Evolutionary conservation across 2,113 vertebrate genomes (phyloP).

Genomic region (Geothlypis trichas): DNA sequence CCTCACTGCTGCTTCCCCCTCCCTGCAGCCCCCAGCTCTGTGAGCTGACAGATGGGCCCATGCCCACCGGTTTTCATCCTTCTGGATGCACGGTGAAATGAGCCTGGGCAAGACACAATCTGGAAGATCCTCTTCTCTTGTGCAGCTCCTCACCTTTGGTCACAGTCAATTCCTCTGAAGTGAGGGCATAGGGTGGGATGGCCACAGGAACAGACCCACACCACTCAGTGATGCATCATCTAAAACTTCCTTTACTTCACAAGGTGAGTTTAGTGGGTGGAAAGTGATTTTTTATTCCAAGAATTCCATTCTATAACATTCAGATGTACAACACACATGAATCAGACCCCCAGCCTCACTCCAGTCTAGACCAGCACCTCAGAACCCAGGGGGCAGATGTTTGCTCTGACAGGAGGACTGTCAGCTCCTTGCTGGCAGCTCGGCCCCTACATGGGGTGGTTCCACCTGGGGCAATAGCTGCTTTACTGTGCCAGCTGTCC

Average conservation of each 20-base stretch:
- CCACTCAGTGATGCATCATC: accelerated
- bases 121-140: background rate
- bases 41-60: background rate
- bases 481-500: background rate
- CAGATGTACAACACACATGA: accelerated
- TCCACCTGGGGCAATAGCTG: background rate
- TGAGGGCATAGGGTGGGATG: background rate
- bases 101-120: background rate
- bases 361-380: background rate
- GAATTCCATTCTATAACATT: background rate
- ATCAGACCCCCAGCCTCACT: background rate
- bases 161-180: accelerated
- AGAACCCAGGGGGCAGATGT: accelerated
- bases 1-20: background rate
- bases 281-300: background rate
- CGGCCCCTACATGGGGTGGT: accelerated
- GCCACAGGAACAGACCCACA: background rate
- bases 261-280: background rate
- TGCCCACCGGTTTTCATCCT: background rate
- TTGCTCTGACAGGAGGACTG: background rate
- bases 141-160: background rate
- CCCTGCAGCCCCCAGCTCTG: background rate
- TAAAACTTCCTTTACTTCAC: background rate
- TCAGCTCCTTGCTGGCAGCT: background rate
- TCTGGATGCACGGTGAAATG: accelerated